phyloP scores from a whole-genome alignment of 2,888 invertebrate species.

The Athetis lepigone region DNA sequence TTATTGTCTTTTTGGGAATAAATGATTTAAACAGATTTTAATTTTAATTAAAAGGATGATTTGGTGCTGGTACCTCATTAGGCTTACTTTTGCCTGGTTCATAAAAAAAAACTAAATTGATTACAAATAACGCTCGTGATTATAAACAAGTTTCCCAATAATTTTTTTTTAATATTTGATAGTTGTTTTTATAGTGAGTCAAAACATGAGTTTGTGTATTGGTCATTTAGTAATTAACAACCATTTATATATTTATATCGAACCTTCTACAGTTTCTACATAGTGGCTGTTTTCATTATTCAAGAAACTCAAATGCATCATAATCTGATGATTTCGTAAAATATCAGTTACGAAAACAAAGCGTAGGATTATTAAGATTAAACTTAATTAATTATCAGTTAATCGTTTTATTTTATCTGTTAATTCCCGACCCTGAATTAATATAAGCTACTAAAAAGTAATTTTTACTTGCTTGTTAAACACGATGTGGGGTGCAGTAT shows the following conservation, averaged over 20 bases:
- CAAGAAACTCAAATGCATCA: neutral
- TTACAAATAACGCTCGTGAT: too few relatives aligned
- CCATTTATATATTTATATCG: neutral
- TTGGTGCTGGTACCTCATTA: too few relatives aligned
- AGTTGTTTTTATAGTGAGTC: too few relatives aligned
- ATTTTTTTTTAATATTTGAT: too few relatives aligned
- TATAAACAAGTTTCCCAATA: too few relatives aligned
- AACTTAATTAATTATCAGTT: slow-evolving; percentile 35
- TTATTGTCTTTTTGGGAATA: too few relatives aligned
- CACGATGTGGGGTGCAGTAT: slow-evolving; percentile 29
- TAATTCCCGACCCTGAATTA: slow-evolving; percentile 47
- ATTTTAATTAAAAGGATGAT: too few relatives aligned
- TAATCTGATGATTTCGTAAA: slow-evolving; percentile 29
- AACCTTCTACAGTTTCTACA: neutral
- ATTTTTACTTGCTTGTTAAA: slow-evolving; percentile 36
- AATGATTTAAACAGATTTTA: too few relatives aligned
- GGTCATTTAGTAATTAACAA: too few relatives aligned
- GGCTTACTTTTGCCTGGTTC: too few relatives aligned
- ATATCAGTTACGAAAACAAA: slow-evolving; percentile 41
- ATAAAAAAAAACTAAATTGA: too few relatives aligned
- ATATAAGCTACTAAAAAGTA: slow-evolving; percentile 38
- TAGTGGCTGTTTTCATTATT: neutral
- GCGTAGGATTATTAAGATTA: slow-evolving; percentile 49
- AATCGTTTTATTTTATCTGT: slow-evolving; percentile 52
- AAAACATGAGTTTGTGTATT: too few relatives aligned